Conservation (phyloP, 2,113 vertebrate genomes). For the Macquaria ambigua region DNA sequence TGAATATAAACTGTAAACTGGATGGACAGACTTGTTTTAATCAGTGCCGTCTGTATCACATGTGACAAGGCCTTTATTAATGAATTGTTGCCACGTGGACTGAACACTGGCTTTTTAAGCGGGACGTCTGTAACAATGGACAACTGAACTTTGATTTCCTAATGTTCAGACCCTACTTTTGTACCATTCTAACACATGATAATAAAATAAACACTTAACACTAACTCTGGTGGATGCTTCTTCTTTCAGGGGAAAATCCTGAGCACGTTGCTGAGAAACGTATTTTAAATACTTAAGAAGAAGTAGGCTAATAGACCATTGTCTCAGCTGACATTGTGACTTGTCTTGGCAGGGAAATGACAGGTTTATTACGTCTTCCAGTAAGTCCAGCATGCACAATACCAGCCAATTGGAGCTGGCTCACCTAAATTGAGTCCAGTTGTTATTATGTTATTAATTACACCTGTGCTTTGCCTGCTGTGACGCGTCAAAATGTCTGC, state of each 20-base stretch:
- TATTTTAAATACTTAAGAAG: not conserved
- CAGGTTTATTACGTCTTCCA: not conserved
- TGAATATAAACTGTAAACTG: slow-evolving; percentile 16
- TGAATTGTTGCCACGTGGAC: slow-evolving; percentile 59
- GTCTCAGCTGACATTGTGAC: not conserved
- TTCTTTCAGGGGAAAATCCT: not conserved
- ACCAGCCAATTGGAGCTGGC: too few species aligned
- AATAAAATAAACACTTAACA: slow-evolving; percentile 69
- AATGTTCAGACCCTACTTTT: slow-evolving; percentile 71
- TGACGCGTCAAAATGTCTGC: too few species aligned
- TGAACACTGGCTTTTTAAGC: slow-evolving; percentile 63
- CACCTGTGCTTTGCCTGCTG: too few species aligned
- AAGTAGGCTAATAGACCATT: not conserved
- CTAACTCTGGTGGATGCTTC: not conserved
- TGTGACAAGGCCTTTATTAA: slow-evolving; percentile 51
- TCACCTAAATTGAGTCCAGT: too few species aligned
- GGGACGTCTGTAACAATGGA: slow-evolving; percentile 51
- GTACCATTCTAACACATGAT: slow-evolving; percentile 71
- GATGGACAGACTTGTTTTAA: slow-evolving; percentile 26
- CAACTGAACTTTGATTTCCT: slow-evolving; percentile 54
- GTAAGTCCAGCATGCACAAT: too few species aligned
- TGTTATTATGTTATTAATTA: too few species aligned
- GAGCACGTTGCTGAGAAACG: not conserved
- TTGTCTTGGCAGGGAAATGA: too few species aligned
- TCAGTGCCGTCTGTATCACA: slow-evolving; percentile 42